Conservation (phyloP, 2,113 vertebrate genomes). For the Epinephelus cyanopodus region DNA sequence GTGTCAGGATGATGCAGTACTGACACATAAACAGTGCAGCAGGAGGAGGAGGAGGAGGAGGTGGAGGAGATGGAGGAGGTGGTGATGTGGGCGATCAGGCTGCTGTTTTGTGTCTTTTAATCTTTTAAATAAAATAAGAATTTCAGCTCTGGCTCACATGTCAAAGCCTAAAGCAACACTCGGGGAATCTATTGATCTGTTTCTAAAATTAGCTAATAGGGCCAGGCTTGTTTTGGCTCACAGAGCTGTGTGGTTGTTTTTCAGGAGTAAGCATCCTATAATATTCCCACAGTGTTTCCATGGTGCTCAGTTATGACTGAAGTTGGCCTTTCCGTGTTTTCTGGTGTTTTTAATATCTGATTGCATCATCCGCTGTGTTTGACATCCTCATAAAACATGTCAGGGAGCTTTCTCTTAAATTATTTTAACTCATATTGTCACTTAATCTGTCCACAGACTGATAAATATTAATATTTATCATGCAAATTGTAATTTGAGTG, state of each 20-base stretch:
- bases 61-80: background rate
- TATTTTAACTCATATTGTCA: background rate
- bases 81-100: background rate
- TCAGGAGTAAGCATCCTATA: background rate
- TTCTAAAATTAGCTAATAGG: slow-evolving; percentile 2
- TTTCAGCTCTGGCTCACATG: background rate
- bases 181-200: slow-evolving; percentile 13
- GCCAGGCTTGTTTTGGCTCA: background rate
- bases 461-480: background rate
- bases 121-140: background rate
- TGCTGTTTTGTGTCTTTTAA: slow-evolving; percentile 19
- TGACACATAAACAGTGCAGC: slow-evolving; percentile 55
- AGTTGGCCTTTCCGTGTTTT: slow-evolving; percentile 5
- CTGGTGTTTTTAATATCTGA: background rate
- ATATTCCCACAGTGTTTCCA: background rate
- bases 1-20: slow-evolving; percentile 43
- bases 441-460: background rate
- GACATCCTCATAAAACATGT: background rate
- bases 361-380: background rate
- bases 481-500: background rate
- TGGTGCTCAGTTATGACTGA: background rate
- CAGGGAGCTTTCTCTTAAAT: background rate
- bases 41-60: background rate
- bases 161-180: background rate
- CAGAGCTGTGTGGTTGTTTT: background rate